Evolutionary conservation across 2,888 invertebrate species (phyloP).

Genomic region (Anoplius nigerrimus): DNA sequence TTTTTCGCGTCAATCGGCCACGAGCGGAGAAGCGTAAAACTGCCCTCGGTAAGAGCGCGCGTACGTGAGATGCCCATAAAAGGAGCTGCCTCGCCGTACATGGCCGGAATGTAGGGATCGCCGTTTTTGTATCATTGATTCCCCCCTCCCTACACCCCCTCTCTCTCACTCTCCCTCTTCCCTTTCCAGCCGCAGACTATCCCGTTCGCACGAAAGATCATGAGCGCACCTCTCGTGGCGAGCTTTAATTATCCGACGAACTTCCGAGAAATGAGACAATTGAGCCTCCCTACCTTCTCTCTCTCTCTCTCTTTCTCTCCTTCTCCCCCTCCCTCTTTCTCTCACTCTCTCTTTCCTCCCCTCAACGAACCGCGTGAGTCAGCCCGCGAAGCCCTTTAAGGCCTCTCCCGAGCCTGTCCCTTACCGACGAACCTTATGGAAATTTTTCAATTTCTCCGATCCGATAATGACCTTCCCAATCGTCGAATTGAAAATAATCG

Average conservation of each 20-base stretch:
- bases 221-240: conserved; percentile 26
- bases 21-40: conserved; percentile 61
- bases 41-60: conserved; percentile 58
- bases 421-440: no score
- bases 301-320: conserved; percentile 26
- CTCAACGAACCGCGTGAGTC: conserved; percentile 8
- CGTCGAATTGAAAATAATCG: no score
- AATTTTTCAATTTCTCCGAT: no score
- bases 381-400: background rate
- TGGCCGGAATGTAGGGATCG: conserved; percentile 73
- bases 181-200: background rate
- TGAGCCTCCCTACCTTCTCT: conserved; percentile 18
- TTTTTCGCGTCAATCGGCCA: conserved; percentile 28
- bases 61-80: conserved; percentile 68
- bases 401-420: no score
- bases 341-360: conserved; percentile 26
- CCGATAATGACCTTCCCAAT: no score
- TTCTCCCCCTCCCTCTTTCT: conserved; percentile 29
- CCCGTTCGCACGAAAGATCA: conserved; percentile 29
- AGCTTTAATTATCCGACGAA: conserved; percentile 48
- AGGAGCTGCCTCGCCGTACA: conserved; percentile 67
- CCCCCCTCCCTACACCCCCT: conserved; percentile 31
- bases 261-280: conserved; percentile 42
- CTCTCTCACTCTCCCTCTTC: conserved; percentile 4
- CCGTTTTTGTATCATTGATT: conserved; percentile 72